phyloP scores from a whole-genome alignment of 1,140 invertebrate genomes.

The Formica exsecta region DNA sequence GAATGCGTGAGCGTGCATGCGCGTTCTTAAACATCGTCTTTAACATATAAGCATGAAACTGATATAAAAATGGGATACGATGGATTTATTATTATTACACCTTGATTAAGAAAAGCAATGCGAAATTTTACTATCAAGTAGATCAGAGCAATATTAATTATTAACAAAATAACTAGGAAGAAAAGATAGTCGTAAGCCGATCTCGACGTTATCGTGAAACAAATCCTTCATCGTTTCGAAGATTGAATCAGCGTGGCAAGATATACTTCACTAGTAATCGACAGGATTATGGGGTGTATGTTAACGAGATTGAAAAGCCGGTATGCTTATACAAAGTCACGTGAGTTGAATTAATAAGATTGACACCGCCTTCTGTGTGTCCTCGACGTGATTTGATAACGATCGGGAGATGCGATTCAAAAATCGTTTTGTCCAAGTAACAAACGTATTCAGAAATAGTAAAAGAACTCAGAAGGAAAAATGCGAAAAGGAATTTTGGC shows the following conservation, averaged over 20 bases:
- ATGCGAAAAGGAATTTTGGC: constrained; percentile 11
- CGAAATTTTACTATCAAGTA: background rate
- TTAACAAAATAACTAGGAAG: background rate
- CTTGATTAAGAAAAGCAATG: background rate
- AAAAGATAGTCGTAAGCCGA: background rate
- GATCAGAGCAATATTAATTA: background rate
- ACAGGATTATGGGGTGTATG: constrained; percentile 63
- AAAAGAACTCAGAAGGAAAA: background rate
- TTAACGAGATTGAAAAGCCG: constrained; percentile 75
- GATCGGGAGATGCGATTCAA: constrained; percentile 53
- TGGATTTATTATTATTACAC: background rate
- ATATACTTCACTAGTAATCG: constrained; percentile 55
- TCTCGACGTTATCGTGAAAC: background rate
- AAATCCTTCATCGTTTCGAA: constrained; percentile 25
- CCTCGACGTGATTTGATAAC: constrained; percentile 59
- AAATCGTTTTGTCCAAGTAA: constrained; percentile 35
- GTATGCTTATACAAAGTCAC: constrained; percentile 68
- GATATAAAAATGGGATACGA: background rate
- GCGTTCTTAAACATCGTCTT: background rate
- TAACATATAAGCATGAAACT: background rate
- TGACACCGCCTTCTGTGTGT: constrained; percentile 20
- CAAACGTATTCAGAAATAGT: constrained; percentile 4
- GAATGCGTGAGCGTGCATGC: background rate
- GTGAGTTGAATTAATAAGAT: constrained; percentile 74
- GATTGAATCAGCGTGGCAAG: constrained; percentile 38